These are phyloP conservation scores for Dasyprocta punctata DNA, from an alignment of 2,113 vertebrate species.

Conservation along the genomic window DNA sequence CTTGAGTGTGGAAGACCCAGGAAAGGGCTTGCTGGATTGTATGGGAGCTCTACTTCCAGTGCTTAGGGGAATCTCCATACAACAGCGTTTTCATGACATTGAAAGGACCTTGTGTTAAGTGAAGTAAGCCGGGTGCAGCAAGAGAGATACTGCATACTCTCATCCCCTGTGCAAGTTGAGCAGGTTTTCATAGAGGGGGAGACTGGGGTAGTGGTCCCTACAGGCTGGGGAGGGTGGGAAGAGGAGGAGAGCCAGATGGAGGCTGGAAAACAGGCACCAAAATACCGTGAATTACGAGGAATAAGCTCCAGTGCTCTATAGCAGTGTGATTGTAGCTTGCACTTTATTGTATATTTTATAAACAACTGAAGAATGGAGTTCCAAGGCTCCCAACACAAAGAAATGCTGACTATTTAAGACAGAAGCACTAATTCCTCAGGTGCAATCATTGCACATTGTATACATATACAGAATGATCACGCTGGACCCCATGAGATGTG, in stretches of 20 bases:
- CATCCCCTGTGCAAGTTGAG: no score
- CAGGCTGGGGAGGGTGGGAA: background rate
- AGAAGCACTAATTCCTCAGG: background rate
- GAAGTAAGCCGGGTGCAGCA: background rate
- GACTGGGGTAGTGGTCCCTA: no score
- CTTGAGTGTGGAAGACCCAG: no score
- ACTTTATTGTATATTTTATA: background rate
- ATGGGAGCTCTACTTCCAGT: background rate
- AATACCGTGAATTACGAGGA: background rate
- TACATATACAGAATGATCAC: background rate
- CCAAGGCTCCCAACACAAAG: no score
- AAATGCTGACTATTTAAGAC: background rate
- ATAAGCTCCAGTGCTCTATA: no score
- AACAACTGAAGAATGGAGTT: background rate
- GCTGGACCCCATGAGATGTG: background rate
- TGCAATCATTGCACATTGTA: background rate
- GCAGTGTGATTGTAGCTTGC: background rate
- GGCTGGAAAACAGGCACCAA: no score
- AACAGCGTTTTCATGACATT: background rate
- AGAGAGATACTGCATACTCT: background rate
- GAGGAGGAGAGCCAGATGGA: background rate
- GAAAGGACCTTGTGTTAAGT: background rate
- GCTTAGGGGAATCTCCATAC: background rate
- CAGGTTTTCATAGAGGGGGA: background rate
- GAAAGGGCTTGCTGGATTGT: background rate